Base-by-base conservation (phyloP, 2,113 vertebrate genomes). In the Dromiciops gliroides region DNA sequence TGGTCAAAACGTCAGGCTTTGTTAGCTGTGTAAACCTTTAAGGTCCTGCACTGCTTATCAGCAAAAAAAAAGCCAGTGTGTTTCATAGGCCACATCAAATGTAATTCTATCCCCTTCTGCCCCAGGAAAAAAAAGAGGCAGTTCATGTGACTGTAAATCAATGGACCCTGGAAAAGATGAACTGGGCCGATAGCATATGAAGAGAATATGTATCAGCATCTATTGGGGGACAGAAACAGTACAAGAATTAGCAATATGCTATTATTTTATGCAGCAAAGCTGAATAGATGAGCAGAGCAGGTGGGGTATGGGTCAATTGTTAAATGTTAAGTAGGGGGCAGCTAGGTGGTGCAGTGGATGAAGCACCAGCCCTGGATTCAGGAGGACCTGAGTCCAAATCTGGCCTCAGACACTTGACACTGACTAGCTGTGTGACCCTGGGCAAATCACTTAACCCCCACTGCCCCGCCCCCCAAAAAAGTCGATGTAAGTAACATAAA, bases 401-500 rank as follows among this genome's bases (percentile, higher is more conserved):
- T n/a, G n/a, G n/a, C n/a, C n/a, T n/a, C n/a, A n/a, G n/a, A n/a
- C n/a, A n/a, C n/a, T n/a, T n/a, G n/a, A n/a, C n/a, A n/a, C n/a
- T n/a, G n/a, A n/a, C n/a, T n/a, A n/a, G n/a, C n/a, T n/a, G n/a
- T n/a, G n/a, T n/a, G n/a, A n/a, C n/a, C n/a, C n/a, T n/a, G n/a
- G n/a, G n/a, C n/a, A n/a, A n/a, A n/a, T n/a, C n/a, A n/a, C n/a
- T n/a, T n/a, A n/a, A n/a, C n/a, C n/a, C n/a, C n/a, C n/a, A n/a
- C n/a, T n/a, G n/a, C n/a, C n/a, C n/a, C n/a, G n/a, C n/a, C n/a
- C n/a, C n/a, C n/a, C n/a, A n/a, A n/a, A n/a, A 89, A 47, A 95
- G 52, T n/a, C 50, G 92, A 93, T 91, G 48, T 49, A 93, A 50
- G 93, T 91, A 93, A 93, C 44, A 49, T 24, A 93, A 92, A 52